Percentiles rank a stretch among this genome's conserved stretches.
Conservation (phyloP, 2,797 vertebrate genomes). For the Propithecus deckenii region DNA sequence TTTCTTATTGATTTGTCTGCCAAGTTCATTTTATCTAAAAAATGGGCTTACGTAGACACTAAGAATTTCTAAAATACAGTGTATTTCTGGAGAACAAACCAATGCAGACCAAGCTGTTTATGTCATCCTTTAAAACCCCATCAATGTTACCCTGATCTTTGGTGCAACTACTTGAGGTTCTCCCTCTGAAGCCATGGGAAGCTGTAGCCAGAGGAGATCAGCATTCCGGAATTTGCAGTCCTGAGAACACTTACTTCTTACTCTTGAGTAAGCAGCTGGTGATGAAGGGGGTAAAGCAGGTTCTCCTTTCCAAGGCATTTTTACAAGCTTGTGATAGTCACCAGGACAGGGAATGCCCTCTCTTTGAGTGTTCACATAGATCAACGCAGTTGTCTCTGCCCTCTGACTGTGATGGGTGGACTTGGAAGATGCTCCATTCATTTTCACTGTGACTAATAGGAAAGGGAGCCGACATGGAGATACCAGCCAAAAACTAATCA, state of each 20-base stretch:
- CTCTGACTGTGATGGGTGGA: background rate
- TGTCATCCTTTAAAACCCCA: background rate
- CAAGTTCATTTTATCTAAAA: background rate
- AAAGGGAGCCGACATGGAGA: background rate
- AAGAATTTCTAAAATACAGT: background rate
- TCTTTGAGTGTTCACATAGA: background rate
- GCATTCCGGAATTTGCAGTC: background rate
- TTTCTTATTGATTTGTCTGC: conserved; percentile 18
- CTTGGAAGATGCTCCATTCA: background rate
- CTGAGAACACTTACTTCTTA: background rate
- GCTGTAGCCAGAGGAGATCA: background rate
- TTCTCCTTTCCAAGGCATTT: background rate
- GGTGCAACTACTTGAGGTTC: background rate
- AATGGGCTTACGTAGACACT: background rate
- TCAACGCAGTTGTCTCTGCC: background rate
- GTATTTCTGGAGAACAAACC: background rate
- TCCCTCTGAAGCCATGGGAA: background rate
- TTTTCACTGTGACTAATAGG: background rate
- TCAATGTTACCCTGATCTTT: background rate
- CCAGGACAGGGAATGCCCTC: no score
- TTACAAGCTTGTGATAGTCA: background rate
- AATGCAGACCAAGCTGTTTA: background rate
- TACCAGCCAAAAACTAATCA: background rate
- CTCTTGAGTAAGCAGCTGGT: background rate
- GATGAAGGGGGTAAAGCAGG: background rate